phyloP scores from a whole-genome alignment of 2,797 vertebrate species.

The Rhinogobio ventralis region DNA sequence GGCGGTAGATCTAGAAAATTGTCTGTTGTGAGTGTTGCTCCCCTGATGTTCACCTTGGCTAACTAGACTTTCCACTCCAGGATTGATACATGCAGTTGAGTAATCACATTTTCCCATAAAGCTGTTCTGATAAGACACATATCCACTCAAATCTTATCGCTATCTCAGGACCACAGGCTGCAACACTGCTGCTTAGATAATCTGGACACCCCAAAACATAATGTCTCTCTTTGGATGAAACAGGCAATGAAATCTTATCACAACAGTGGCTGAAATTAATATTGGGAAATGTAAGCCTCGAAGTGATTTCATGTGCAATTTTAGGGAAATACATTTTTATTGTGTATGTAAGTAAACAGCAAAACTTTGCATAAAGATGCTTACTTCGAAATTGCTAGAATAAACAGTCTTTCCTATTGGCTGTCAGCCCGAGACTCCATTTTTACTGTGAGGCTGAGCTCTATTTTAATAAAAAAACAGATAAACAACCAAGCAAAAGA shows the following conservation, averaged over 20 bases:
- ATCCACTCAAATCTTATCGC: conserved; percentile 59
- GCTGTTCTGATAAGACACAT: conserved; percentile 63
- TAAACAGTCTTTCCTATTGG: conserved; percentile 22
- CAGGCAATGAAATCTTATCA: conserved; percentile 50
- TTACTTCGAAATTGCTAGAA: conserved; percentile 1
- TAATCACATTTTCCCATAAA: conserved; percentile 65
- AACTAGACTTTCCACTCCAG: conserved; percentile 61
- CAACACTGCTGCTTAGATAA: conserved; percentile 58
- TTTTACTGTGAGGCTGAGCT: conserved; percentile 16
- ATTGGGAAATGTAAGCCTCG: background rate
- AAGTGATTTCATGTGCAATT: conserved; percentile 26
- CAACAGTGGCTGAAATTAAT: conserved; percentile 33
- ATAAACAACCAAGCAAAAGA: background rate
- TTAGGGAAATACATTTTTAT: background rate
- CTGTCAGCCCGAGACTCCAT: background rate
- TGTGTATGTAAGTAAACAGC: conserved; percentile 17
- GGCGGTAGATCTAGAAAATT: conserved; percentile 3
- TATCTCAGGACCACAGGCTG: conserved; percentile 56
- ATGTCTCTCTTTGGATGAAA: conserved; percentile 50
- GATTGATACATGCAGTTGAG: conserved; percentile 64
- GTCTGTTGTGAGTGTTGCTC: conserved; percentile 1
- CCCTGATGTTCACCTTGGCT: conserved; percentile 57
- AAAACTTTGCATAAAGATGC: conserved; percentile 26
- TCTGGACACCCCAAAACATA: conserved; percentile 18
- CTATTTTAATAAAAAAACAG: background rate